Evolutionary conservation across 2,113 vertebrate genomes (phyloP).

Genomic region (Naja naja): DNA sequence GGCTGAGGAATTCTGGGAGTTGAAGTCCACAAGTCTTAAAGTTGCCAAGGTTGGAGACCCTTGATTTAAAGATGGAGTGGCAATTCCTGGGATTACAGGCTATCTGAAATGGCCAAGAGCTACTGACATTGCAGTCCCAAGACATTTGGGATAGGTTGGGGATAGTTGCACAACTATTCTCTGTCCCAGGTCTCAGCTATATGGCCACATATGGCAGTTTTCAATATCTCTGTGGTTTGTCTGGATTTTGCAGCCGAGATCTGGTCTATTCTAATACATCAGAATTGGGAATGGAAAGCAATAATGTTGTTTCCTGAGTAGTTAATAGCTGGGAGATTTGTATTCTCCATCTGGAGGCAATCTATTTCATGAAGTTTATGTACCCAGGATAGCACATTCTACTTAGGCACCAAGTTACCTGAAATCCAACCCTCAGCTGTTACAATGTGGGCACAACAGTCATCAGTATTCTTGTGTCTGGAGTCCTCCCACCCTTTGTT

Average conservation of each 20-base stretch:
- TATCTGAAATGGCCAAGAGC: neutral
- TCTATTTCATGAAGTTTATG: neutral
- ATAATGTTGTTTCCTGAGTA: neutral
- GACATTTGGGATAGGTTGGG: neutral
- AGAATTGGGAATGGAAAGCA: neutral
- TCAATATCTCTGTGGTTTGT: neutral
- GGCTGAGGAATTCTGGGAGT: too few relatives aligned
- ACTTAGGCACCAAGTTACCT: neutral
- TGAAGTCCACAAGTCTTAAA: too few relatives aligned
- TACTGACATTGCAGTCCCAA: neutral
- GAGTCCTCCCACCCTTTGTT: neutral
- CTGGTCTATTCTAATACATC: neutral
- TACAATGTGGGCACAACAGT: neutral
- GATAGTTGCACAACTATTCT: neutral
- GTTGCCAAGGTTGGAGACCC: too few relatives aligned
- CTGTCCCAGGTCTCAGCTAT: neutral
- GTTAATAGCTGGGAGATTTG: neutral
- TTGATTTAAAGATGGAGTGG: neutral
- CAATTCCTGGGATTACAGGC: neutral
- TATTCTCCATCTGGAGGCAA: neutral
- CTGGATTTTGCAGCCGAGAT: neutral
- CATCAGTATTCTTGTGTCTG: neutral
- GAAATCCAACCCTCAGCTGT: neutral
- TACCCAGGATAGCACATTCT: neutral
- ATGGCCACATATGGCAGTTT: neutral